These are phyloP conservation scores for Thelaira solivaga DNA, from an alignment of 2,888 invertebrate species.

Conservation along the genomic window DNA sequence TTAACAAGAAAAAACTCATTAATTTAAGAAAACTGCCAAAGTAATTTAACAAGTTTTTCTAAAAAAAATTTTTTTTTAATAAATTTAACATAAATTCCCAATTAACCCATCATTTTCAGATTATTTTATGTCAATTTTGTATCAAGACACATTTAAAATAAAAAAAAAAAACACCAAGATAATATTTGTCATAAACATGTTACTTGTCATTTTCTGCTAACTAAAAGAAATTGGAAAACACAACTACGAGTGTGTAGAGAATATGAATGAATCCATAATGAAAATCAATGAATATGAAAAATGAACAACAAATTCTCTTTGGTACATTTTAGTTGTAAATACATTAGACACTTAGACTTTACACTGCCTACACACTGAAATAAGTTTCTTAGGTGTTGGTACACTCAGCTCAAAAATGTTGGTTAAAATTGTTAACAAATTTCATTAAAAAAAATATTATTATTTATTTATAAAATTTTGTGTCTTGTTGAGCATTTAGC, in stretches of 20 bases:
- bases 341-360: conserved; percentile 18
- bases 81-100: neutral
- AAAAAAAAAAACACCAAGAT: conserved; percentile 18
- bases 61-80: neutral
- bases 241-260: no score
- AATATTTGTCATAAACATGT: conserved; percentile 51
- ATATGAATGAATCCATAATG: conserved; percentile 31
- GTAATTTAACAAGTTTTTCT: conserved; percentile 2
- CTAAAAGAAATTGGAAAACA: neutral
- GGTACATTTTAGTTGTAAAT: no score
- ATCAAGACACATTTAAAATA: neutral
- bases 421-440: neutral
- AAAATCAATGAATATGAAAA: neutral
- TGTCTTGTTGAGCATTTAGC: no score
- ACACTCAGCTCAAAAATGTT: neutral
- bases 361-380: conserved; percentile 31
- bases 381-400: neutral
- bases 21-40: neutral
- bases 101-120: conserved; percentile 34
- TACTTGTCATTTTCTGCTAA: conserved; percentile 43
- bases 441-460: no score
- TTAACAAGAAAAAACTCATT: no score
- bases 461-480: no score
- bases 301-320: conserved; percentile 7
- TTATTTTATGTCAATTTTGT: conserved; percentile 31